Percentiles rank a stretch among this genome's conserved stretches.
Evolutionary conservation across 2,797 vertebrate genomes (phyloP).

Genomic region (Falco concolor): DNA sequence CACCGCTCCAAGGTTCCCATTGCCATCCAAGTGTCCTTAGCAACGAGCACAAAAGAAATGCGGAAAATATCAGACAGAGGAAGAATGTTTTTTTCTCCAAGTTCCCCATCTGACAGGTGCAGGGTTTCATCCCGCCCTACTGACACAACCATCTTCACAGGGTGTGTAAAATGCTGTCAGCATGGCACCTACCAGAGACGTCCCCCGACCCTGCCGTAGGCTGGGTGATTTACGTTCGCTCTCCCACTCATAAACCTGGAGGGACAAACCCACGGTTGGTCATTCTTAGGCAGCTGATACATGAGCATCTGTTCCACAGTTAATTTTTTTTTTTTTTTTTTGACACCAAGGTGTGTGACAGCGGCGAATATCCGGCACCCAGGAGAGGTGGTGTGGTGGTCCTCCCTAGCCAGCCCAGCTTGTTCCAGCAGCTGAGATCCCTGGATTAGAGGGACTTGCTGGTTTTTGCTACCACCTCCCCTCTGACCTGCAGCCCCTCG

Average conservation of each 20-base stretch:
- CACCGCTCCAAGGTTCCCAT: background rate
- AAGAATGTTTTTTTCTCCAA: background rate
- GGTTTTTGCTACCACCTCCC: background rate
- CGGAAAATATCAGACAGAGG: background rate
- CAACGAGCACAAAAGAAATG: background rate
- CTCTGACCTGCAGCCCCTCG: background rate
- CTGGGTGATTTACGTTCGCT: background rate
- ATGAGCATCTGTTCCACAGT: background rate
- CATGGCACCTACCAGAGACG: background rate
- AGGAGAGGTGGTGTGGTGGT: background rate
- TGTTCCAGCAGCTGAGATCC: background rate
- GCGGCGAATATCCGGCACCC: background rate
- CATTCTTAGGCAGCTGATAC: background rate
- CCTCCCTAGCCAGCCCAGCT: background rate
- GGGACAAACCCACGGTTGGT: background rate
- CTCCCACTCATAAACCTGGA: background rate
- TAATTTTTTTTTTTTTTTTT: background rate
- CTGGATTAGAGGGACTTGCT: background rate
- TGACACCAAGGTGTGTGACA: background rate
- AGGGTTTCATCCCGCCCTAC: background rate
- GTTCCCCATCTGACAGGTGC: background rate
- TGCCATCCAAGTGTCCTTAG: background rate
- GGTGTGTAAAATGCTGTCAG: background rate
- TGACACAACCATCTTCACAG: background rate
- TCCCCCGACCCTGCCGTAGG: background rate